Conservation (phyloP, 2,113 vertebrate genomes). For the Piaya cayana region DNA sequence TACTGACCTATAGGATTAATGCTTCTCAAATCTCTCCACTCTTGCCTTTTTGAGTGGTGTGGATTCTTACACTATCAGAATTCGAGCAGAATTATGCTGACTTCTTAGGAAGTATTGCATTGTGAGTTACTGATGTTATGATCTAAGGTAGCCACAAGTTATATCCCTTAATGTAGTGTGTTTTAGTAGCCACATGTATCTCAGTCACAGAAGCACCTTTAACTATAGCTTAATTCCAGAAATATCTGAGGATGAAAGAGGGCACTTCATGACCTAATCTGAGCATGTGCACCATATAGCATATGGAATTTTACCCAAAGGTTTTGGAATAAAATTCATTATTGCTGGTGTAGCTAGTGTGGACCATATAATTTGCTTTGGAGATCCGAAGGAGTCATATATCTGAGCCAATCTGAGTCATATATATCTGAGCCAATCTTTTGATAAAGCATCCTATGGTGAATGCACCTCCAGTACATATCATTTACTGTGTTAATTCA, state of each 20-base stretch:
- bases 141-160: background rate
- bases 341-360: background rate
- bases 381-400: background rate
- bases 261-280: background rate
- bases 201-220: background rate
- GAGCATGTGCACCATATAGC: background rate
- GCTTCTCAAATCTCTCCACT: background rate
- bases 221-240: background rate
- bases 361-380: background rate
- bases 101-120: background rate
- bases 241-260: background rate
- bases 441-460: background rate
- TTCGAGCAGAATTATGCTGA: background rate
- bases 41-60: background rate
- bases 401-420: background rate
- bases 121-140: background rate
- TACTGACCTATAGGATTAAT: background rate
- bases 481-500: background rate
- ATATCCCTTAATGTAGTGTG: background rate
- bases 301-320: background rate
- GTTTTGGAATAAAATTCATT: background rate
- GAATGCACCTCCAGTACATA: background rate
- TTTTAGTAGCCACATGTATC: background rate
- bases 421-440: background rate
- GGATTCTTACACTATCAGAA: background rate